These are phyloP conservation scores for Venusia cambrica DNA, from an alignment of 2,888 invertebrate species.

Conservation along the genomic window DNA sequence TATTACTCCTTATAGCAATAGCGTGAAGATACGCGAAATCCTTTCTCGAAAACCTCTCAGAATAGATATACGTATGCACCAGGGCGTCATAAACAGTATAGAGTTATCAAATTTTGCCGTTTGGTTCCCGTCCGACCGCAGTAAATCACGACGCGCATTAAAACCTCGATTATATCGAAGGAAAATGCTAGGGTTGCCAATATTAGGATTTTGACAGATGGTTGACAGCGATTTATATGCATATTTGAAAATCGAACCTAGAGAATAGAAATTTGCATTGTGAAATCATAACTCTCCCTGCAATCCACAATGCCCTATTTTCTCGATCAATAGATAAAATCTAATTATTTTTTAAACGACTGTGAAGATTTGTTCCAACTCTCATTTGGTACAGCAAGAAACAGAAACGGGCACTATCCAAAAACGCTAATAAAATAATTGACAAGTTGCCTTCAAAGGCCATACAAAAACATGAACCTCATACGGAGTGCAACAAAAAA, in stretches of 20 bases:
- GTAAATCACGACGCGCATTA: slow-evolving; percentile 74
- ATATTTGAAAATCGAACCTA: slow-evolving; percentile 2
- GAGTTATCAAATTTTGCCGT: slow-evolving; percentile 76
- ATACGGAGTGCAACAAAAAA: slow-evolving; percentile 29
- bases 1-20: slow-evolving; percentile 25
- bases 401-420: no score
- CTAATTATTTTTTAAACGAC: no score
- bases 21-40: slow-evolving; percentile 28
- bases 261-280: background rate
- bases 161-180: slow-evolving; percentile 65
- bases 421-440: slow-evolving; percentile 12
- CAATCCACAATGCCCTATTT: no score
- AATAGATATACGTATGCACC: slow-evolving; percentile 47
- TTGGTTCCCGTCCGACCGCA: slow-evolving; percentile 48
- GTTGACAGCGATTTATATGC: slow-evolving; percentile 9
- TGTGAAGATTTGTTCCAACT: no score
- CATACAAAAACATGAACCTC: slow-evolving; percentile 10
- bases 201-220: slow-evolving; percentile 17
- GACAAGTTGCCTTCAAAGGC: slow-evolving; percentile 17
- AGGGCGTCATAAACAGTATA: slow-evolving; percentile 68
- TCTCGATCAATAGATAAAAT: no score
- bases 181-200: slow-evolving; percentile 23
- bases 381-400: no score
- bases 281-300: no score
- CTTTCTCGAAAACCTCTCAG: slow-evolving; percentile 29